Conservation (phyloP, 2,113 vertebrate species). For the Myxocyprinus asiaticus region DNA sequence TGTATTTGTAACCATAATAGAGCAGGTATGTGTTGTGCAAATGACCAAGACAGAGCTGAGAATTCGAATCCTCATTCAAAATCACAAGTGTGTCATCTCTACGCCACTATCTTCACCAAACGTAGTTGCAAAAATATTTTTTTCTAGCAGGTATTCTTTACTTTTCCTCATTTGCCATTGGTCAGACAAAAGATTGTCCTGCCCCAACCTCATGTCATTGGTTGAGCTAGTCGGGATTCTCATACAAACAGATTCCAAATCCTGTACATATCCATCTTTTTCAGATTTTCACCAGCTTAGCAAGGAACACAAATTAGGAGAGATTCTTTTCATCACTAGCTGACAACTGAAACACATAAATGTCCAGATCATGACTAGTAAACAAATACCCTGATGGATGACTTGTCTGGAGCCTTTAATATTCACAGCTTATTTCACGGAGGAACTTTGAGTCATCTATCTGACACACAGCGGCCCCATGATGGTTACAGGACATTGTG, state of each 20-base stretch:
- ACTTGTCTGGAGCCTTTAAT: not conserved
- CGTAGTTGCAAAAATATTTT: no score
- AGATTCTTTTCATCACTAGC: not conserved
- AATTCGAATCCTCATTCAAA: not conserved
- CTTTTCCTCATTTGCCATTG: no score
- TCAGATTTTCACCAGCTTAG: not conserved
- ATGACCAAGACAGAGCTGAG: not conserved
- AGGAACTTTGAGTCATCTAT: not conserved
- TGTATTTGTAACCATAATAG: slow-evolving; percentile 33
- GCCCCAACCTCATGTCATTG: no score
- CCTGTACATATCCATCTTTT: not conserved
- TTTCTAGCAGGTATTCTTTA: no score
- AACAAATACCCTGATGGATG: slow-evolving; percentile 1
- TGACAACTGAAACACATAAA: not conserved
- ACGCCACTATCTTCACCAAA: no score
- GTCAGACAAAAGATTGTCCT: no score
- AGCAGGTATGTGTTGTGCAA: slow-evolving; percentile 19
- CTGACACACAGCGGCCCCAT: slow-evolving; percentile 29
- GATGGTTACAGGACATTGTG: slow-evolving; percentile 46
- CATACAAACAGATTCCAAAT: not conserved
- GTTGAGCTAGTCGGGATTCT: no score
- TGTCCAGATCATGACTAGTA: not conserved
- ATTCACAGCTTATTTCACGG: slow-evolving; percentile 7
- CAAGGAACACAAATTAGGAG: not conserved
- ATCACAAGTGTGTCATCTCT: no score